Evolutionary conservation across 2,113 vertebrate genomes (phyloP).

Genomic region (Sander vitreus): DNA sequence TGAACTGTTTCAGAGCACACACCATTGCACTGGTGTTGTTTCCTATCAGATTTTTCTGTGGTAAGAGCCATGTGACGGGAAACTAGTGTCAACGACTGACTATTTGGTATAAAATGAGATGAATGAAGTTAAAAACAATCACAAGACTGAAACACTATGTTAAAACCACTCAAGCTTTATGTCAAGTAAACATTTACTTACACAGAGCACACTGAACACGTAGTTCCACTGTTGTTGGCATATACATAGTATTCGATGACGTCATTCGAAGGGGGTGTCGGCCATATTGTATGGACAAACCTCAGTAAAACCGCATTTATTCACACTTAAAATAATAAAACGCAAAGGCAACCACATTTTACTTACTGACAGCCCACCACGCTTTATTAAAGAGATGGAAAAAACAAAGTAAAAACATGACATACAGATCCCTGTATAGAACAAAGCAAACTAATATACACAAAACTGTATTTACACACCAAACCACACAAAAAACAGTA

Average conservation of each 20-base stretch:
- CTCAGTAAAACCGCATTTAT: too few relatives aligned
- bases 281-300: too few relatives aligned
- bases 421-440: conserved; percentile 53
- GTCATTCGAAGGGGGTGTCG: too few relatives aligned
- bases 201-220: neutral
- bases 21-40: neutral
- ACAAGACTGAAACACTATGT: neutral
- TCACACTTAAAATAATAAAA: conserved; percentile 16
- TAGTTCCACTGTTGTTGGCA: neutral
- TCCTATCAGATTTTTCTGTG: conserved; percentile 49
- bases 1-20: neutral
- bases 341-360: neutral
- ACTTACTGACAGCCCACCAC: conserved; percentile 31
- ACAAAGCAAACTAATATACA: conserved; percentile 44
- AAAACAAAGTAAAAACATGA: conserved; percentile 52
- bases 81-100: neutral
- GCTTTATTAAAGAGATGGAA: conserved; percentile 58
- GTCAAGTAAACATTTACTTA: neutral
- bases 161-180: neutral
- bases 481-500: conserved; percentile 21
- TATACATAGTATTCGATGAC: too few relatives aligned
- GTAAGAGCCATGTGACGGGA: conserved; percentile 32
- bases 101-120: neutral
- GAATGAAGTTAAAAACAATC: neutral
- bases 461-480: conserved; percentile 55